A percentile compares a stretch with the other conserved stretches of the same genome.
Conservation (phyloP, 2,888 invertebrate species). For the Hydrotaea diabolus region DNA sequence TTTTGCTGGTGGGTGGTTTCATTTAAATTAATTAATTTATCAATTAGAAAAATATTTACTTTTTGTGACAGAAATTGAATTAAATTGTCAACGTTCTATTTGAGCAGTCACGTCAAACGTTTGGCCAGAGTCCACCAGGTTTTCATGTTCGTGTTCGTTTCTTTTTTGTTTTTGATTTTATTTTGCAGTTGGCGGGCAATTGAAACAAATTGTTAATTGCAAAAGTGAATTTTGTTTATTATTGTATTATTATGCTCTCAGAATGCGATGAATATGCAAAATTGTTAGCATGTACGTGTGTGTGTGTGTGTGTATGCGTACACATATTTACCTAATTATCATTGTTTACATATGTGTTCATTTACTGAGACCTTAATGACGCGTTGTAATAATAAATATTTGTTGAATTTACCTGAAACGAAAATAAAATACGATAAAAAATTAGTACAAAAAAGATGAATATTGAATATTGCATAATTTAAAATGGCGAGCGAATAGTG, state of each 20-base stretch:
- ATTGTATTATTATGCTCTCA: constrained; percentile 32
- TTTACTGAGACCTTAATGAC: constrained; percentile 37
- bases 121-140: not conserved
- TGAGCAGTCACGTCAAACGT: not conserved
- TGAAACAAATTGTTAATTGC: constrained; percentile 56
- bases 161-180: not conserved
- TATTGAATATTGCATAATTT: constrained; percentile 11
- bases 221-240: constrained; percentile 56
- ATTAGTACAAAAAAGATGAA: not conserved
- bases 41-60: constrained; percentile 63
- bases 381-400: constrained; percentile 41
- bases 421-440: constrained; percentile 49
- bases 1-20: not conserved
- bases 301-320: not conserved
- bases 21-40: constrained; percentile 57
- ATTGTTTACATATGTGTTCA: constrained; percentile 46
- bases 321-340: constrained; percentile 62
- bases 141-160: too few relatives aligned
- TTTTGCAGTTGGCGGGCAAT: constrained; percentile 33
- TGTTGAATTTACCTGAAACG: constrained; percentile 62
- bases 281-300: not conserved
- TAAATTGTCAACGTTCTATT: constrained; percentile 46
- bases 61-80: constrained; percentile 55
- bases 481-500: not conserved
- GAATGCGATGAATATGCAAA: constrained; percentile 8